These are phyloP conservation scores for Acrocephalus kingi DNA, from an alignment of 2,113 vertebrate genomes.

Conservation along the genomic window DNA sequence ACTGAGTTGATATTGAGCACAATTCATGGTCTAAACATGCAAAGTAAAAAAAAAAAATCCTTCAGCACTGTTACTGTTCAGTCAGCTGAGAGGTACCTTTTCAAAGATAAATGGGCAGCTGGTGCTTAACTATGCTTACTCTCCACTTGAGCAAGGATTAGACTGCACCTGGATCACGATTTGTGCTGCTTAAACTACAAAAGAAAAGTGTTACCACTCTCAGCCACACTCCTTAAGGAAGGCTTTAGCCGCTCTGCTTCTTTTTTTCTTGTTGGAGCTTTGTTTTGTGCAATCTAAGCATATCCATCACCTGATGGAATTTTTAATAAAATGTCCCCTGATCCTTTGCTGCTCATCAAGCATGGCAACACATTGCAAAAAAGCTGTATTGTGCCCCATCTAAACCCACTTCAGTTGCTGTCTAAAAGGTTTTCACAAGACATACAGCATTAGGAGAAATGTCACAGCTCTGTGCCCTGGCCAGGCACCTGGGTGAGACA, in stretches of 20 bases:
- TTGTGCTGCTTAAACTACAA: background rate
- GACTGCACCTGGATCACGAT: background rate
- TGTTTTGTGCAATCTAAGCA: background rate
- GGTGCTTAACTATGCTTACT: background rate
- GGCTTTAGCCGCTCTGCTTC: background rate
- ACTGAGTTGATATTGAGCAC: background rate
- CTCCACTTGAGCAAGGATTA: background rate
- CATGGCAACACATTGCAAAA: background rate
- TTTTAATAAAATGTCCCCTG: background rate
- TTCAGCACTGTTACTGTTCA: background rate
- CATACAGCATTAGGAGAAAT: background rate
- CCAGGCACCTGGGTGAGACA: accelerated
- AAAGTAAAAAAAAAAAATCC: background rate
- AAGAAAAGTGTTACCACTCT: background rate
- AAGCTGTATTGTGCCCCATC: background rate
- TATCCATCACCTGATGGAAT: background rate
- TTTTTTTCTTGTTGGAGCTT: background rate
- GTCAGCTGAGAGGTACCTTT: background rate
- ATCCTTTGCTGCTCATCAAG: background rate
- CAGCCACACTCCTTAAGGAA: background rate
- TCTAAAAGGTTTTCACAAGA: background rate
- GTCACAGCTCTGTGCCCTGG: background rate
- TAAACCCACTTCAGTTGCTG: background rate
- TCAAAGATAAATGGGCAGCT: background rate
- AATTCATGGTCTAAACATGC: background rate